These are phyloP conservation scores for Sogatella furcifera DNA, from an alignment of 1,140 invertebrate species.

Conservation along the genomic window DNA sequence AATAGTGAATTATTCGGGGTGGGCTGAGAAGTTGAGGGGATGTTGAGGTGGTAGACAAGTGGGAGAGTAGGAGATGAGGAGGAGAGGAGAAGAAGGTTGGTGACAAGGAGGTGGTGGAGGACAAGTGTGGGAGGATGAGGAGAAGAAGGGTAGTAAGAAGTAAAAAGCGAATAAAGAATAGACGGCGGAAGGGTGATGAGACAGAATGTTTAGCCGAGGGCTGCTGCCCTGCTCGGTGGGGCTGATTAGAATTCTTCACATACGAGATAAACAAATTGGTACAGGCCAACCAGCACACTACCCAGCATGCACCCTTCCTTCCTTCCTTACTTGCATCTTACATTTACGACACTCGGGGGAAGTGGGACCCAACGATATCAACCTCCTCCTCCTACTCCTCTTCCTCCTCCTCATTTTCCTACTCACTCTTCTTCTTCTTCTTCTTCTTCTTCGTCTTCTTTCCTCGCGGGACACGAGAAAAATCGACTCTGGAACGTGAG, in stretches of 20 bases:
- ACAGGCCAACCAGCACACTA: not conserved
- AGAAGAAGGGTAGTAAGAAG: conserved; percentile 1
- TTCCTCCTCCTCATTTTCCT: too few species aligned
- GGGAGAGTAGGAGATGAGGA: not conserved
- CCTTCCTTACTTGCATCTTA: not conserved
- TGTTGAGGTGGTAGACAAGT: too few species aligned
- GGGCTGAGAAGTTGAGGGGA: too few species aligned
- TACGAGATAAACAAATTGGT: conserved; percentile 14
- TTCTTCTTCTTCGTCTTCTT: too few species aligned
- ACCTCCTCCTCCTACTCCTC: too few species aligned
- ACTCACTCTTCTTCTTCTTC: too few species aligned
- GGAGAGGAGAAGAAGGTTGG: not conserved
- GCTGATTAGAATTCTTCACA: conserved; percentile 13
- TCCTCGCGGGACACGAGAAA: conserved; percentile 6
- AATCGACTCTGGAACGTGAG: conserved; percentile 12
- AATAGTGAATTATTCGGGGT: too few species aligned
- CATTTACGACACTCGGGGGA: conserved; percentile 7
- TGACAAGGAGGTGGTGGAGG: not conserved
- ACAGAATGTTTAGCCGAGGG: not conserved
- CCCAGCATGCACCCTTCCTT: too few species aligned
- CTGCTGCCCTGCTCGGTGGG: not conserved
- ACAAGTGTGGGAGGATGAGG: not conserved
- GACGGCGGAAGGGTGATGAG: not conserved
- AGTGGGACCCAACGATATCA: not conserved
- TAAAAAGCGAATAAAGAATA: not conserved